Percentiles rank a stretch among this genome's conserved stretches.
These are phyloP conservation scores for Helleia helle DNA, from an alignment of 2,888 invertebrate genomes.

Conservation along the genomic window DNA sequence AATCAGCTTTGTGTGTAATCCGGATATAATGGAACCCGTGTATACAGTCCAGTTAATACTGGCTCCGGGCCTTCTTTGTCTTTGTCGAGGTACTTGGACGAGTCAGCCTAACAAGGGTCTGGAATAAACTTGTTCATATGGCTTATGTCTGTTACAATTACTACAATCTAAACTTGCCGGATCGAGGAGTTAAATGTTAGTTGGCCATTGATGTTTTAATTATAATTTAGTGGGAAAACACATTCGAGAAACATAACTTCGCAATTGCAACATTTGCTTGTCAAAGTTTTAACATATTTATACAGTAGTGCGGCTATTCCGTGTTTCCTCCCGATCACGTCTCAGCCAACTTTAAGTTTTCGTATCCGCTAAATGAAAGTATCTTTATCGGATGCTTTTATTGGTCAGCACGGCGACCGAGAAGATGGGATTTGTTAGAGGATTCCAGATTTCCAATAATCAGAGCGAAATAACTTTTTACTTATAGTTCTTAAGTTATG, in stretches of 20 bases:
- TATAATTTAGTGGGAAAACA: too few species aligned
- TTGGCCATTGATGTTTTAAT: too few species aligned
- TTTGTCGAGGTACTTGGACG: too few species aligned
- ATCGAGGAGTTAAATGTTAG: too few species aligned
- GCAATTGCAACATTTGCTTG: neutral
- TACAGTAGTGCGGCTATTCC: neutral
- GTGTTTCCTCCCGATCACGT: neutral
- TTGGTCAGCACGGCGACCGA: neutral
- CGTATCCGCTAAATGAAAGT: conserved; percentile 3
- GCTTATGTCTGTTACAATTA: too few species aligned
- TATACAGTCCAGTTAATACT: too few species aligned
- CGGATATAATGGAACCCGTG: too few species aligned
- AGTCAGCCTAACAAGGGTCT: too few species aligned
- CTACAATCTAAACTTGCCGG: too few species aligned
- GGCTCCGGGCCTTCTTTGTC: too few species aligned
- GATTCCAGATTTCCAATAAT: conserved; percentile 9
- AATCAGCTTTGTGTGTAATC: too few species aligned
- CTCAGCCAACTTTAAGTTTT: neutral
- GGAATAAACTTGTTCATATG: too few species aligned
- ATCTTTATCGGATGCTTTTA: conserved; percentile 3
- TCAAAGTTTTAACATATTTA: conserved; percentile 4
- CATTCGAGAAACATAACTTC: neutral
- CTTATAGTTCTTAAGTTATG: neutral
- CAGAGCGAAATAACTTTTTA: neutral
- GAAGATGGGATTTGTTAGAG: neutral